phyloP scores from a whole-genome alignment of 2,888 invertebrate species.

The Brassicogethes aeneus region DNA sequence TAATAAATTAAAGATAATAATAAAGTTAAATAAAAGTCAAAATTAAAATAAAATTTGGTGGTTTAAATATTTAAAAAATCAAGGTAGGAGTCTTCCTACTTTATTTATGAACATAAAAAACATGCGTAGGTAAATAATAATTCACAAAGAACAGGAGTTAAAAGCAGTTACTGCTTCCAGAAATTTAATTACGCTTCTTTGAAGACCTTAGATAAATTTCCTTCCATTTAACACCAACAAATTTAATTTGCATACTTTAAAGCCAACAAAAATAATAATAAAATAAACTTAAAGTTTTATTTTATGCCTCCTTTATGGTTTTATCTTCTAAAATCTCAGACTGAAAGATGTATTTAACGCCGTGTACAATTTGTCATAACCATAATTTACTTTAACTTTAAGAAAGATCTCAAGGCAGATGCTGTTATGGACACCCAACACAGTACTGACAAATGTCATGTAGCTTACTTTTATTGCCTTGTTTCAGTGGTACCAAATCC shows the following conservation, averaged over 20 bases:
- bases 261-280: background rate
- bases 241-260: conserved; percentile 2
- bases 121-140: too few species aligned
- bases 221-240: background rate
- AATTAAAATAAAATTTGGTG: too few species aligned
- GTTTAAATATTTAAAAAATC: too few species aligned
- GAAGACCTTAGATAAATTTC: background rate
- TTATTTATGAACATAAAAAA: too few species aligned
- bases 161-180: too few species aligned
- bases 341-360: conserved; percentile 15
- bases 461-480: conserved; percentile 13
- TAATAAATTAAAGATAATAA: too few species aligned
- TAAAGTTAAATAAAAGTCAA: too few species aligned
- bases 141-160: too few species aligned
- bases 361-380: conserved; percentile 19
- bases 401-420: conserved; percentile 8
- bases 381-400: conserved; percentile 14
- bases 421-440: conserved; percentile 13
- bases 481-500: conserved; percentile 16
- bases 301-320: conserved; percentile 10
- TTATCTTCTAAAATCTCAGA: conserved; percentile 11
- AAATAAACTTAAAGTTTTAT: background rate
- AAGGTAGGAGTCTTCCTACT: too few species aligned
- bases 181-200: too few species aligned
- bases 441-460: conserved; percentile 14